Evolutionary conservation across 1,140 invertebrate genomes (phyloP), one percentile per base, ranked within the genome.

Genomic region (Meloidogyne floridensis): DNA sequence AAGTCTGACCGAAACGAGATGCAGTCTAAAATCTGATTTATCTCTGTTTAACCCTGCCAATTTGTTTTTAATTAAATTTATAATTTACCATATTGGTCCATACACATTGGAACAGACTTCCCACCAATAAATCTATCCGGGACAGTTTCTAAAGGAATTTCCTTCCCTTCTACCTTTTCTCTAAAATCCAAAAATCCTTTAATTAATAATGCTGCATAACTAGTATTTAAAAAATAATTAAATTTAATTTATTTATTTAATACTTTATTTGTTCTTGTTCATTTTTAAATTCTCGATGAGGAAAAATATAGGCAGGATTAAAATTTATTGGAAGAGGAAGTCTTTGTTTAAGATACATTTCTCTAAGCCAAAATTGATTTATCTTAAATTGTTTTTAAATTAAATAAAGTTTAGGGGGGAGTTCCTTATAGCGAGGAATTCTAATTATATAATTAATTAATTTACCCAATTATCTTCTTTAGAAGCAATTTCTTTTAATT

Each of bases 301-400:
- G 96, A 88, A 97, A 95, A 56, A 97, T 94, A 93, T 97, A 95
- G 51, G 96, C 97, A 0, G 98, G 97, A 92, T 96, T 99, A 42
- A 95, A 97, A 91, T 99, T 98, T 83, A 99, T 94, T 2, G 96
- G 95, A 85, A 99, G 93, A 13, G 95, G 93, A 18, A 95, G 90
- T 15, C 94, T 93, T 79, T 95, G 93, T 83, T 94, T 93, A 89
- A 98, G 91, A 91, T 99, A 99, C 97, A 99, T 99, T 91, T 99
- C 97, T 80, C 95, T 93, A 73, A 99, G 90, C 98, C 98, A 99
- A 93, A 96, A 98, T 69, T 95, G 93, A 85, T 95, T 96, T 15
- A 95, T 95, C 97, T 98, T 51, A 77, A 20, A n/a, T n/a, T n/a
- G n/a, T n/a, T n/a, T n/a, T n/a, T n/a, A n/a, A n/a, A n/a, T n/a